A percentile compares a stretch with the other conserved stretches of the same genome.
phyloP scores from a whole-genome alignment of 2,113 vertebrate species.

The Vidua macroura region DNA sequence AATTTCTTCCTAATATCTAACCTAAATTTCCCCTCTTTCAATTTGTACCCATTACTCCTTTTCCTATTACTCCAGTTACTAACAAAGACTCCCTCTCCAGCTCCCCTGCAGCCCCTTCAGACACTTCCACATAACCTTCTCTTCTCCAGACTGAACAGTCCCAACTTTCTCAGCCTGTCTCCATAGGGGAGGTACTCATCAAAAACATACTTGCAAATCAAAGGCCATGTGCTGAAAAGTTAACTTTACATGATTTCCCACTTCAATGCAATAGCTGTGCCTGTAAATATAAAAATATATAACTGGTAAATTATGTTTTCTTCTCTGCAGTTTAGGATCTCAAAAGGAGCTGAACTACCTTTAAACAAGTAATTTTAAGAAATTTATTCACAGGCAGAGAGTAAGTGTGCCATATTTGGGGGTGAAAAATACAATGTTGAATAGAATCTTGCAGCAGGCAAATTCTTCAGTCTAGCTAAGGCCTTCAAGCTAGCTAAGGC shows the following conservation, averaged over 20 bases:
- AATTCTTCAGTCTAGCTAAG: not conserved
- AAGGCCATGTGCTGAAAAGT: not conserved
- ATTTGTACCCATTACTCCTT: not conserved
- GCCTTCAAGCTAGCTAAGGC: not conserved
- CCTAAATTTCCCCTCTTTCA: not conserved
- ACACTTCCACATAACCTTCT: not conserved
- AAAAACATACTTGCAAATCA: not conserved
- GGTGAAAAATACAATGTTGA: not conserved
- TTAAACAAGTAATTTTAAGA: not conserved
- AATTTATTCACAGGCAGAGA: not conserved
- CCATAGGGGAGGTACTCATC: not conserved
- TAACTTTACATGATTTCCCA: not conserved
- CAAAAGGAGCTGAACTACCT: not conserved
- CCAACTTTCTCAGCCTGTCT: not conserved
- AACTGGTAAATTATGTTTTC: not conserved
- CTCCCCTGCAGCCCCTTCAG: not conserved
- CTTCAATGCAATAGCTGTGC: not conserved
- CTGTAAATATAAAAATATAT: not conserved
- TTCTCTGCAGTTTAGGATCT: not conserved
- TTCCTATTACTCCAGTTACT: not conserved
- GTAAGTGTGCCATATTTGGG: not conserved
- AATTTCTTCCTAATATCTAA: not conserved
- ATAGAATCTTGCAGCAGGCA: not conserved
- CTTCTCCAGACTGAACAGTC: not conserved
- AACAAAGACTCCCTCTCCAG: not conserved